Conservation (phyloP, 2,113 vertebrate genomes). For the Isichthys henryi region DNA sequence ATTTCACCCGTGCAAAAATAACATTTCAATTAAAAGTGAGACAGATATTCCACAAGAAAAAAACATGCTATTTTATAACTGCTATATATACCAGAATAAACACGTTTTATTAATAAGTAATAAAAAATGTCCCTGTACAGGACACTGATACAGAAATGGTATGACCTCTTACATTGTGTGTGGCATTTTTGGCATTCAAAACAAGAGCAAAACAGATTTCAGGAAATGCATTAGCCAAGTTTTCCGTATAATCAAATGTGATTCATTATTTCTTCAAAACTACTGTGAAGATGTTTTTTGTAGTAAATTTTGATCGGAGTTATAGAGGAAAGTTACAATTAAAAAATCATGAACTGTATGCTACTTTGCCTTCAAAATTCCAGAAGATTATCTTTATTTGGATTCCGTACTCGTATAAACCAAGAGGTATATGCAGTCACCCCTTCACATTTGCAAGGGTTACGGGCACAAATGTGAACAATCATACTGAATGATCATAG, state of each 20-base stretch:
- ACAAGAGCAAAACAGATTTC: neutral
- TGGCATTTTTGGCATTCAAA: neutral
- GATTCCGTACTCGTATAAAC: neutral
- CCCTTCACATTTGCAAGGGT: neutral
- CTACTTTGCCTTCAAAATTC: neutral
- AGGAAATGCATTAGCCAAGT: conserved; percentile 39
- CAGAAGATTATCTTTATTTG: conserved; percentile 21
- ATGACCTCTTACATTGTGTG: neutral
- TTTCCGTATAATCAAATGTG: conserved; percentile 50
- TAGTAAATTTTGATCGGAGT: conserved; percentile 28
- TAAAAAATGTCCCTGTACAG: neutral
- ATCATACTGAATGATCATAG: neutral
- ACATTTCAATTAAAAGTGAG: conserved; percentile 50
- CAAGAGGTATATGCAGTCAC: neutral
- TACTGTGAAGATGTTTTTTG: conserved; percentile 30
- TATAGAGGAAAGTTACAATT: conserved; percentile 32
- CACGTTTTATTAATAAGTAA: neutral
- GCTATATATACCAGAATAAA: conserved; percentile 28
- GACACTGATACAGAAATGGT: neutral
- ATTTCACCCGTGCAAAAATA: conserved; percentile 31
- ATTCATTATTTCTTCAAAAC: conserved; percentile 59
- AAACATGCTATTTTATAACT: conserved; percentile 40
- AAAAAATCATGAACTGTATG: conserved; percentile 35
- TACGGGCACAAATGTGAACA: neutral
- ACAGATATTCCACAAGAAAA: conserved; percentile 48